A percentile compares a stretch with the other conserved stretches of the same genome.
phyloP scores from a whole-genome alignment of 2,888 invertebrate species.

The Suillia variegata region DNA sequence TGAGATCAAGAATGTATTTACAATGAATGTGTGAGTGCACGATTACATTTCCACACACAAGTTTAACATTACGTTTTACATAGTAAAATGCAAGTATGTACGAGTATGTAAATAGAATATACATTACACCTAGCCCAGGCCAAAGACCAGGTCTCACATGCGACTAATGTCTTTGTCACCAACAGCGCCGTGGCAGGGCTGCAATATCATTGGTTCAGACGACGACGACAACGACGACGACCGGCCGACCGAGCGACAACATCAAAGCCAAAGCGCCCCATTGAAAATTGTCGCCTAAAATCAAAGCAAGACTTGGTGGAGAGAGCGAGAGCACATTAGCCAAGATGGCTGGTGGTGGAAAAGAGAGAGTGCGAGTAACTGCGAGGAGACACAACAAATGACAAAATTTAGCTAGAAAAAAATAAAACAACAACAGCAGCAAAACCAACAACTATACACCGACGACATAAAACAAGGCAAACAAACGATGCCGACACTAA shows the following conservation, averaged over 20 bases:
- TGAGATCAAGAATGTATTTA: no score
- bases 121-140: no score
- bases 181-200: no score
- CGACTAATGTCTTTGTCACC: conserved; percentile 50
- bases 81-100: no score
- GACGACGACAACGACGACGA: conserved; percentile 14
- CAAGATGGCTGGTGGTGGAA: no score
- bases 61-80: no score
- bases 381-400: conserved; percentile 44
- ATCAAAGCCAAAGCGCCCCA: conserved; percentile 40
- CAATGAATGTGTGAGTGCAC: no score
- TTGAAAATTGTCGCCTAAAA: conserved; percentile 50
- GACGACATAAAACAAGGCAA: conserved; percentile 19
- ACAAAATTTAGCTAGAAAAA: conserved; percentile 44
- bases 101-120: no score
- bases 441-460: conserved; percentile 23
- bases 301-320: conserved; percentile 22
- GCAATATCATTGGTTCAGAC: conserved; percentile 50
- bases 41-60: no score
- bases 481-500: conserved; percentile 13
- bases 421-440: conserved; percentile 30
- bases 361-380: not conserved
- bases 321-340: not conserved
- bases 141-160: no score
- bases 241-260: conserved; percentile 35